These are phyloP conservation scores for Turdus rufiventris DNA, from an alignment of 2,113 vertebrate genomes.

Conservation along the genomic window DNA sequence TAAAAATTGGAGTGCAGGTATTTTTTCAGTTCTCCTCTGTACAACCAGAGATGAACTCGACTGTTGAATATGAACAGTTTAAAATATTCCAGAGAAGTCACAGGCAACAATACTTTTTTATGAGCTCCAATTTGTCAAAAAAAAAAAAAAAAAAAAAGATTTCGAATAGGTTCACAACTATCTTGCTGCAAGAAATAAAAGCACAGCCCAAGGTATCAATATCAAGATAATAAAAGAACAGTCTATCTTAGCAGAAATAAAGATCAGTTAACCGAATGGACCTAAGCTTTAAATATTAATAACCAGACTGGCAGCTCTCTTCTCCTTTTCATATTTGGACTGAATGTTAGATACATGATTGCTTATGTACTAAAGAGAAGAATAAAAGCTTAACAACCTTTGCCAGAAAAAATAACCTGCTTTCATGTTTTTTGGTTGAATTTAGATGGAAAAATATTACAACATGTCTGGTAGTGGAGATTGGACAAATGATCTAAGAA, in stretches of 20 bases:
- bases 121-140: background rate
- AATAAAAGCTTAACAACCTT: background rate
- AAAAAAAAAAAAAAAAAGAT: background rate
- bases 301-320: background rate
- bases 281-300: background rate
- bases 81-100: background rate
- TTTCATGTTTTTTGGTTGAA: background rate
- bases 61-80: background rate
- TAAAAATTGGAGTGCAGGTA: background rate
- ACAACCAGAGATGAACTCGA: background rate
- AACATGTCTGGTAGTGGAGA: background rate
- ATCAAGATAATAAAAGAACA: background rate
- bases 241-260: background rate
- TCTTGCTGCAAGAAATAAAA: constrained; percentile 3
- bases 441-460: background rate
- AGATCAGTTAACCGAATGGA: background rate
- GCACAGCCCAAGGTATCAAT: background rate
- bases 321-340: background rate
- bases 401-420: background rate
- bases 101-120: background rate
- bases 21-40: background rate
- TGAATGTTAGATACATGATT: background rate
- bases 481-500: background rate
- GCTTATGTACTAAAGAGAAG: background rate
- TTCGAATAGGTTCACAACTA: background rate